These are phyloP conservation scores for Acanthurus leucopareius DNA, from an alignment of 2,797 vertebrate genomes.

Conservation along the genomic window DNA sequence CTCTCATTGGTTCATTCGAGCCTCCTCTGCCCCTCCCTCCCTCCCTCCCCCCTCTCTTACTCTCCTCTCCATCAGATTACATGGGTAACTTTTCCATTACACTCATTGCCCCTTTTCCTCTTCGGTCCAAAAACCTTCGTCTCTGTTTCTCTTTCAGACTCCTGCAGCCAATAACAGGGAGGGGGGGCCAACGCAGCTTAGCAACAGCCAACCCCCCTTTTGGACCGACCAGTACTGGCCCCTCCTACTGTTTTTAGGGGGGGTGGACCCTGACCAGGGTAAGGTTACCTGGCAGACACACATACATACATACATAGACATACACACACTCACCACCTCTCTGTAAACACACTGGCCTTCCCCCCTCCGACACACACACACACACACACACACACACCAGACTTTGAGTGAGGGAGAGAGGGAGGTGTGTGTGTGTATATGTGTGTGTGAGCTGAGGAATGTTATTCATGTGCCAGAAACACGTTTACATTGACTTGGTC, in stretches of 20 bases:
- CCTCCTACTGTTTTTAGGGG: no score
- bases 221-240: not conserved
- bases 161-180: constrained; percentile 33
- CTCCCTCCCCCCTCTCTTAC: not conserved
- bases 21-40: not conserved
- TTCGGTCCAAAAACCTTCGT: constrained; percentile 24
- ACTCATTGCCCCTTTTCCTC: constrained; percentile 6
- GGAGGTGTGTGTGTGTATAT: not conserved
- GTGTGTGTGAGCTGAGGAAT: constrained; percentile 27
- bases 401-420: constrained; percentile 16
- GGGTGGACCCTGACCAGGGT: constrained; percentile 1
- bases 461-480: constrained; percentile 29
- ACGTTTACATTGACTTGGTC: constrained; percentile 2
- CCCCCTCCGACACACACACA: no score
- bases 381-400: not conserved
- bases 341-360: constrained; percentile 11
- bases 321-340: not conserved
- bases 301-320: not conserved
- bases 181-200: constrained; percentile 22
- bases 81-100: constrained; percentile 42
- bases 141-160: constrained; percentile 19
- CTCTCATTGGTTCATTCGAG: not conserved
- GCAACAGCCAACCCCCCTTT: constrained; percentile 42
- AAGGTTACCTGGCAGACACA: constrained; percentile 44
- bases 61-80: constrained; percentile 23